phyloP scores from a whole-genome alignment of 2,113 vertebrate genomes.

The Thymallus thymallus region DNA sequence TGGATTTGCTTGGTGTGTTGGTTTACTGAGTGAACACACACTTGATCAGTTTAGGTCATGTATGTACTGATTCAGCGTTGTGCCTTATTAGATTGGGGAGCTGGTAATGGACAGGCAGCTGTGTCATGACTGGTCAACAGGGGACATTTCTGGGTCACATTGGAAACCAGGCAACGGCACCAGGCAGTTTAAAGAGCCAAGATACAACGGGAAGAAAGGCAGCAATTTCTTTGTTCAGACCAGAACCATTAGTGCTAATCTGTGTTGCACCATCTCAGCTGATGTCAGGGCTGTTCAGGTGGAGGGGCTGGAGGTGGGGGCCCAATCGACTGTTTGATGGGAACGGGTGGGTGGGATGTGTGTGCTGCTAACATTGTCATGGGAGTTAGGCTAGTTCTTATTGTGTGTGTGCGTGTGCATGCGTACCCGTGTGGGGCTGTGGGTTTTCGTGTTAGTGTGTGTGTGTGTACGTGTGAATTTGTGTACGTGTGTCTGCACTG shows the following conservation, averaged over 20 bases:
- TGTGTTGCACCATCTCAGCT: conserved; percentile 19
- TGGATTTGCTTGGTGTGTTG: conserved; percentile 12
- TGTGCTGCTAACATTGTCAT: conserved; percentile 28
- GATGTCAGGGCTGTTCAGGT: conserved; percentile 13
- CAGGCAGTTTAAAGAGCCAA: conserved; percentile 34
- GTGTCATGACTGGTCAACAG: conserved; percentile 53
- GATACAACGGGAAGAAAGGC: conserved; percentile 34
- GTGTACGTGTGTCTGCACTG: conserved; percentile 22
- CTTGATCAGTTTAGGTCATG: conserved; percentile 10
- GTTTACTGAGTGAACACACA: conserved; percentile 17
- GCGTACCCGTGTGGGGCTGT: conserved; percentile 5
- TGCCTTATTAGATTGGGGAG: conserved; percentile 61
- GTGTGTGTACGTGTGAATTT: not conserved
- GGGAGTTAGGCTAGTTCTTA: conserved; percentile 26
- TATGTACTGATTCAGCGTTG: not conserved
- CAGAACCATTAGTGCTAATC: conserved; percentile 52
- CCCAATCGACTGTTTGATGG: conserved; percentile 36
- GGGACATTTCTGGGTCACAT: conserved; percentile 64
- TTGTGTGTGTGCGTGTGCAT: conserved; percentile 36
- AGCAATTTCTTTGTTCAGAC: conserved; percentile 49
- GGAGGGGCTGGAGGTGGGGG: conserved; percentile 41
- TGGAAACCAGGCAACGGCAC: conserved; percentile 34
- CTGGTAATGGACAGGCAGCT: conserved; percentile 68
- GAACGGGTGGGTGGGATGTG: conserved; percentile 32
- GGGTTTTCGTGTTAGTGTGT: conserved; percentile 14